These are phyloP conservation scores for Acanthochromis polyacanthus DNA, from an alignment of 2,113 vertebrate species.

Conservation along the genomic window DNA sequence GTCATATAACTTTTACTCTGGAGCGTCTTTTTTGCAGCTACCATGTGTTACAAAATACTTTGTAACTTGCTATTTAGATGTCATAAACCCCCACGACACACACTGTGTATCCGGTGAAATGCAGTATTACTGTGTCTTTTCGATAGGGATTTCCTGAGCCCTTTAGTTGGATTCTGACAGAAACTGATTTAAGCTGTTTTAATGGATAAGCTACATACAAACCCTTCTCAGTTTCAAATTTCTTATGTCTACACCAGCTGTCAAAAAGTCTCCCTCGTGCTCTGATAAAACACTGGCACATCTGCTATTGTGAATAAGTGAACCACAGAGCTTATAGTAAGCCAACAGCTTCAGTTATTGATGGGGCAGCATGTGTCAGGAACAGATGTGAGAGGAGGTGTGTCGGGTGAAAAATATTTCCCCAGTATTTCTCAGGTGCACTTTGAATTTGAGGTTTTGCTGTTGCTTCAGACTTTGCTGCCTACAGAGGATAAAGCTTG, in stretches of 20 bases:
- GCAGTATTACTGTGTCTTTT: background rate
- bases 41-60: background rate
- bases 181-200: background rate
- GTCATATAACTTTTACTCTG: background rate
- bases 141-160: background rate
- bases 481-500: conserved; percentile 25
- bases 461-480: conserved; percentile 14
- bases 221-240: background rate
- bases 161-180: background rate
- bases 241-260: background rate
- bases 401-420: conserved; percentile 32
- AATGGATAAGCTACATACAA: background rate
- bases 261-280: background rate
- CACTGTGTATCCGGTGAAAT: background rate
- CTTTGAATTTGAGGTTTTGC: background rate
- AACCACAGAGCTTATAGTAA: conserved; percentile 21
- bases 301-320: conserved; percentile 19
- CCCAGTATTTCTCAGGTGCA: conserved; percentile 27
- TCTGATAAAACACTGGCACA: background rate
- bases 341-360: conserved; percentile 32
- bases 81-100: background rate
- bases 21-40: background rate
- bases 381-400: conserved; percentile 9
- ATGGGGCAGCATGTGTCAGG: conserved; percentile 24
- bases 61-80: background rate